Base-by-base conservation (phyloP, 1,140 invertebrate genomes). In the Pararge aegeria region DNA sequence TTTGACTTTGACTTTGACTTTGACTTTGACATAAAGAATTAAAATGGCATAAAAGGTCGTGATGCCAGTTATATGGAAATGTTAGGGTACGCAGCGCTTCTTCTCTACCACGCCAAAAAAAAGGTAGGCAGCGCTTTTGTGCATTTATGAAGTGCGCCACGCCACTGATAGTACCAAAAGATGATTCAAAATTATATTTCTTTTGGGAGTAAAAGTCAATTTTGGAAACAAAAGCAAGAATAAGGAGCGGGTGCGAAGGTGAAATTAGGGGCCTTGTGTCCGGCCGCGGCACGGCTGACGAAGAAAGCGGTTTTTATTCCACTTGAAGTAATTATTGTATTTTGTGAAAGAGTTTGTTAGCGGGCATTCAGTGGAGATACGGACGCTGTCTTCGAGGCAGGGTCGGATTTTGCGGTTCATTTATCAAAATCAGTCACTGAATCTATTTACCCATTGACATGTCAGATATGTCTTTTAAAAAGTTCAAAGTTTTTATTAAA, bases 271-370 rank as follows among this genome's bases (percentile, higher is more conserved):
- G 55, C 64, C 73, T 83, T 83, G 78, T 82, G 78, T 76, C 62
- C 62, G 56, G n/a, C n/a, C n/a, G n/a, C n/a, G n/a, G 30, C 51
- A 29, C 16, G 50, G 44, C 58, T 40, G 50, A 44, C 57, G 46
- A 80, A 83, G 79, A 87, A 84, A 80, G 79, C 75, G 70, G 75
- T 86, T 89, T 88, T 87, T 89, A 87, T 85, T 82, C 73, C 74
- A 70, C 80, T 78, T 86, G 86, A 89, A 89, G 86, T 89, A 89
- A 89, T 89, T 89, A 89, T 89, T 86, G 78, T 87, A 82, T 87
- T 87, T 87, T 89, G 78, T 87, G 75, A 87, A 89, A 87, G 86
- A 86, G 86, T 89, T 89, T 89, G 83, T 89, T 89, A 89, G 86
- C 80, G 77, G 75, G 80, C 81, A 89, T 87, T 87, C 83, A 89